Evolutionary conservation across 1,140 invertebrate genomes (phyloP), one percentile per base, ranked within the genome.

Genomic region (Calliopsis andreniformis): DNA sequence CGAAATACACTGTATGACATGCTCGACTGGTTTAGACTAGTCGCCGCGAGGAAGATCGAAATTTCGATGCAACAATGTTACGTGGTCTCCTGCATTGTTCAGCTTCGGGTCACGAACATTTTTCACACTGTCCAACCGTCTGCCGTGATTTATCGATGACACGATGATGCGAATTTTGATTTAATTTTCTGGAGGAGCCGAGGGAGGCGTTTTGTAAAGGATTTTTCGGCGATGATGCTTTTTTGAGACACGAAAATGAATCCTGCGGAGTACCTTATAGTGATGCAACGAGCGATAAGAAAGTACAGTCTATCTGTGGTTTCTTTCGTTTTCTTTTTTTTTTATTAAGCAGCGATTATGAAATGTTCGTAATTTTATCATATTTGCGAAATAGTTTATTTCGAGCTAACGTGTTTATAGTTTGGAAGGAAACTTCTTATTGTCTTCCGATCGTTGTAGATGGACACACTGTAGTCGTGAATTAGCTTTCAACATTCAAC

Each of bases 401-500:
- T 20, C 7, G 4, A 67, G 3, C 28, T 14, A 56, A 39, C 14
- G n/a, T 43, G 32, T 68, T 68, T 20, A 30, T 12, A 30, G 32
- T 68, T 68, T 20, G 20, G 25, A 30, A 43, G 18, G 1, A 30
- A 55, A 30, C 1, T 49, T 49, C 12, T 56, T 10, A 56, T 20
- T 10, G 2, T 28, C 18, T 42, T 67, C 16, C 39, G 28, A 55
- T 43, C 18, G 18, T 30, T 43, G 7, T 58, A 69, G 66, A 69
- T 69, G 66, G 66, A 56, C 25, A 43, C 51, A 69, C 66, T 58
- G 68, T 28, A 51, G 58, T 62, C 2, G 4, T 5, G 16, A 30
- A 55, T 18, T 53, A 66, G 18, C 14, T 56, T 67, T 42, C n/a
- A 56, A 39, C 28, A 5, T 66, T 35, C 28, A 63, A 42, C 3